Evolutionary conservation across 2,797 vertebrate species (phyloP).

Genomic region (Sebastes minor): DNA sequence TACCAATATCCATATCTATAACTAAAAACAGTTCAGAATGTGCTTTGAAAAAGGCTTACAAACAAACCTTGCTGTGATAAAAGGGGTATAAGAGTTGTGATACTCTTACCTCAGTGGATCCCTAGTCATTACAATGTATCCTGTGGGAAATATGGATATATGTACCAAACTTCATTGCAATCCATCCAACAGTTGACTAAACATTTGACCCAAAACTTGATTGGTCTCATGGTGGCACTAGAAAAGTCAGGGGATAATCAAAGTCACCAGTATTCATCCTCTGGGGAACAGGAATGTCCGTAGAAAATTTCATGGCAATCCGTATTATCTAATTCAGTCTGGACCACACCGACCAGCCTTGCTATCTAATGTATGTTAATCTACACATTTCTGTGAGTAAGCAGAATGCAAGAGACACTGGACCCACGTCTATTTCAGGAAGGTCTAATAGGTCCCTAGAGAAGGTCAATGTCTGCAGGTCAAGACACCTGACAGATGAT

Average conservation of each 20-base stretch:
- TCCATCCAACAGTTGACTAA: neutral
- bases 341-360: neutral
- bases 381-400: neutral
- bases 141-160: neutral
- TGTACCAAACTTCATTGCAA: neutral
- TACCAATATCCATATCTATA: neutral
- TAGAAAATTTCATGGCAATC: neutral
- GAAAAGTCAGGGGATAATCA: neutral
- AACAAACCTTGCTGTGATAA: neutral
- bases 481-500: conserved; percentile 8
- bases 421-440: conserved; percentile 8
- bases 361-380: neutral
- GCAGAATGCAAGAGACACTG: neutral
- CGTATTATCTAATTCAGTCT: neutral
- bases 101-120: neutral
- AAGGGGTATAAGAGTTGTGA: neutral
- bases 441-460: conserved; percentile 2
- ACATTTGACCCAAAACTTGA: neutral
- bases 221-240: neutral
- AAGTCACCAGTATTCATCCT: neutral
- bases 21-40: neutral
- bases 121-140: neutral
- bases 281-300: neutral
- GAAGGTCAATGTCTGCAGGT: neutral
- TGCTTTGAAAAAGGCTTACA: neutral